Evolutionary conservation across 2,797 vertebrate genomes (phyloP).

Genomic region (Xenopus petersii): DNA sequence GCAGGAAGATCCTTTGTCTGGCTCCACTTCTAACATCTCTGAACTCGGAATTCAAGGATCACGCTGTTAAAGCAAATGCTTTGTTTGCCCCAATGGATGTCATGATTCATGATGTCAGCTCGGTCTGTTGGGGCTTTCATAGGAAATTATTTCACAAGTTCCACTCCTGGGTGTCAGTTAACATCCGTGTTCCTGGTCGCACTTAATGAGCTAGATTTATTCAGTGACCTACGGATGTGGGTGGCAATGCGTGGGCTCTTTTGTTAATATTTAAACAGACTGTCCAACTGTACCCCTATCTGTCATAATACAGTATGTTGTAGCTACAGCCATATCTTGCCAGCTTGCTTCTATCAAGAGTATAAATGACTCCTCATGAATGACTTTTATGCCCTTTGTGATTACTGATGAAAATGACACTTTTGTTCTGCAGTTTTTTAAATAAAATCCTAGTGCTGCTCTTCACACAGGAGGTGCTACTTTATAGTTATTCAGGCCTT

Average conservation of each 20-base stretch:
- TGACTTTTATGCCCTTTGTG: too few relatives aligned
- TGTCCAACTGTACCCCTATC: too few relatives aligned
- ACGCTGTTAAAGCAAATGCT: conserved; percentile 53
- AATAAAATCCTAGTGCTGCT: too few relatives aligned
- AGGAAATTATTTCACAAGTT: conserved; percentile 66
- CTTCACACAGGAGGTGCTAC: too few relatives aligned
- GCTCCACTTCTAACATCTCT: conserved; percentile 51
- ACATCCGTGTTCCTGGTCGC: conserved; percentile 52
- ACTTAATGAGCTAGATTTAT: conserved; percentile 58
- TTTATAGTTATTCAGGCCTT: too few relatives aligned
- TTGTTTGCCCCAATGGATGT: conserved; percentile 61
- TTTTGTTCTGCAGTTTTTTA: too few relatives aligned
- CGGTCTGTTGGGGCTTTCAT: conserved; percentile 61
- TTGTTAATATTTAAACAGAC: conserved; percentile 28
- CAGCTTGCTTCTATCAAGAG: too few relatives aligned
- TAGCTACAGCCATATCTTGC: too few relatives aligned
- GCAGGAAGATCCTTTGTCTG: conserved; percentile 50
- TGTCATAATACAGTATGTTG: too few relatives aligned
- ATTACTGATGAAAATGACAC: too few relatives aligned
- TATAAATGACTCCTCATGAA: too few relatives aligned
- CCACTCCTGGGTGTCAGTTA: conserved; percentile 63
- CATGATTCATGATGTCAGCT: conserved; percentile 57
- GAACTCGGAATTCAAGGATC: conserved; percentile 57
- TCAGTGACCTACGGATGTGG: conserved; percentile 58
- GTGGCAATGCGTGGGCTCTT: conserved; percentile 42